phyloP scores from a whole-genome alignment of 2,888 invertebrate genomes.

The Rhingia campestris region DNA sequence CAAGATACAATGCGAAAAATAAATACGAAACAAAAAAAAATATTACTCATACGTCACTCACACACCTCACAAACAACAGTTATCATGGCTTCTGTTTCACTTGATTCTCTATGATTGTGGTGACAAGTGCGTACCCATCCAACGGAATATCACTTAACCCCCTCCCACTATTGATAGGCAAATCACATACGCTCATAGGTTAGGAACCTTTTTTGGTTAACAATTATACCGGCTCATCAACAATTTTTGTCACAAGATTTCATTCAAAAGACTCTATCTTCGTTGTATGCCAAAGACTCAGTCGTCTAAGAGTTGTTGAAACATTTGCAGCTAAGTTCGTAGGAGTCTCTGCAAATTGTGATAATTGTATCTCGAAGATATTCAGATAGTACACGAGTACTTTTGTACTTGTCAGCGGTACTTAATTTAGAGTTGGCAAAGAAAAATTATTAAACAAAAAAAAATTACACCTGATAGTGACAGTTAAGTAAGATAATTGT shows the following conservation, averaged over 20 bases:
- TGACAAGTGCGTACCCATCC: not conserved
- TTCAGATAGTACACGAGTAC: constrained; percentile 3
- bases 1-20: not conserved
- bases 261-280: constrained; percentile 29
- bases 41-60: constrained; percentile 21
- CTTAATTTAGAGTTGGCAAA: too few relatives aligned
- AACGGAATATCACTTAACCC: not conserved
- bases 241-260: constrained; percentile 43
- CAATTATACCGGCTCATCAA: constrained; percentile 43
- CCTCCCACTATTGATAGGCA: constrained; percentile 18
- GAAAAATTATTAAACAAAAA: too few relatives aligned
- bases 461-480: not conserved
- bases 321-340: not conserved
- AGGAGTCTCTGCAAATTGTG: not conserved
- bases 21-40: constrained; percentile 9
- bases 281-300: constrained; percentile 24
- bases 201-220: constrained; percentile 30
- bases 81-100: constrained; percentile 4
- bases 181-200: constrained; percentile 38
- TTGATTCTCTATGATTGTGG: not conserved
- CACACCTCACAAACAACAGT: constrained; percentile 33
- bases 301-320: constrained; percentile 38
- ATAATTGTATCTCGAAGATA: constrained; percentile 9
- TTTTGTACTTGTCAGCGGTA: not conserved
- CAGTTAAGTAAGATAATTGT: not conserved